Evolutionary conservation across 2,797 vertebrate genomes (phyloP), one percentile per base, ranked within the genome.

Genomic region (Sebastes matsubarae): DNA sequence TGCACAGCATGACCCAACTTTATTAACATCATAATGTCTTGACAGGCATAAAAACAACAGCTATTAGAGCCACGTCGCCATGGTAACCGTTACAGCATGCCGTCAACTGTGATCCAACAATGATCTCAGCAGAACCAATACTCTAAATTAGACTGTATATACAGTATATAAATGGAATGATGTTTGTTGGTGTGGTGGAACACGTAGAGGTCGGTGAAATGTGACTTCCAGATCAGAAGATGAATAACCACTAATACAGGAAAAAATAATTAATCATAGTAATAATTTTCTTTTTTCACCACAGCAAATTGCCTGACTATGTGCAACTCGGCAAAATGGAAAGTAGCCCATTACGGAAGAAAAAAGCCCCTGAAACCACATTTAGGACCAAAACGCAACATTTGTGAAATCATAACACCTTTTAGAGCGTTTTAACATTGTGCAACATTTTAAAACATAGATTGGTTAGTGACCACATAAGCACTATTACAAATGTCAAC

Each of bases 11-110:
- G 81, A 90, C 89, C 87, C 82, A 91, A 92, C 91, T 91, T 88
- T 92, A 92, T 94, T 93, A 94, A 93, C 87, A 86, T 88, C 83
- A 91, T 87, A 87, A 90, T 78, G 60, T 75, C 68, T 82, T 81
- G 80, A 89, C 80, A 85, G 87, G 74, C 88, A 86, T 83, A 84
- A 89, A 72, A 86, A 75, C 72, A 83, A 79, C 60, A 77, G 60
- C 63, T 42, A 64, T 65, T 27, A 58, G 9, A 81, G 58, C 38
- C 50, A 42, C 18, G 2, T 92, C 67, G n/a, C 71, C 52, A 81
- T 72, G 85, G 89, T 77, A 27, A 86, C 83, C 50, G 22, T 42
- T 11, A 60, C 14, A 73, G 59, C 16, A 50, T 20, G 22, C 16
- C 4, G 18, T 63, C 46, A 67, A 14, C 22, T 63, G 71, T 22